phyloP scores from a whole-genome alignment of 1,140 invertebrate species.

The Pectinophora gossypiella region DNA sequence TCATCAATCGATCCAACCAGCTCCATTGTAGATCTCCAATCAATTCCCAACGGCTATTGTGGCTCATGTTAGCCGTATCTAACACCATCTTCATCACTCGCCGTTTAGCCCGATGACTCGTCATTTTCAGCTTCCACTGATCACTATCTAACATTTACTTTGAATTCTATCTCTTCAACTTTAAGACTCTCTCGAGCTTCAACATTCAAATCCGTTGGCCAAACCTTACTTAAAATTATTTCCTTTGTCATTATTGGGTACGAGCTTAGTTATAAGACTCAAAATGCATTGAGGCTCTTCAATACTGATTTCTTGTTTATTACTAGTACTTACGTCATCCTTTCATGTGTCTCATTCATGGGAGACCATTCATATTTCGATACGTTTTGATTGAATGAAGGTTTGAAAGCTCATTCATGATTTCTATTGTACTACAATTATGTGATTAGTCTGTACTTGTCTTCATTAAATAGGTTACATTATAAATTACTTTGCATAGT shows the following conservation, averaged over 20 bases:
- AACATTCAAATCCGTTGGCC: too few species aligned
- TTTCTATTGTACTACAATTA: too few species aligned
- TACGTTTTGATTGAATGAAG: slow-evolving; percentile 31
- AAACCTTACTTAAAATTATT: too few species aligned
- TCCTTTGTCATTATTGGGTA: too few species aligned
- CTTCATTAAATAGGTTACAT: too few species aligned
- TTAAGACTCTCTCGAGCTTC: too few species aligned
- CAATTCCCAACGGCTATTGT: slow-evolving; percentile 46
- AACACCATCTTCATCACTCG: slow-evolving; percentile 54
- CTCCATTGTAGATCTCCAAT: slow-evolving; percentile 31
- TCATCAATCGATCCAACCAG: neutral
- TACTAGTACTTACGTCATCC: slow-evolving; percentile 23
- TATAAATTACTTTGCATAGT: too few species aligned
- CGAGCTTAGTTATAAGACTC: too few species aligned
- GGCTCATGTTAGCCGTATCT: slow-evolving; percentile 39
- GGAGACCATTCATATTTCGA: slow-evolving; percentile 38
- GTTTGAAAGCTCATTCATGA: slow-evolving; percentile 22
- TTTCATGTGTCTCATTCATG: slow-evolving; percentile 40
- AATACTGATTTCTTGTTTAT: too few species aligned
- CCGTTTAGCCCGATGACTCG: slow-evolving; percentile 43
- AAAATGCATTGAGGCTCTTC: too few species aligned
- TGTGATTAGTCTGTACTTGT: too few species aligned
- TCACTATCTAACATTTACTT: neutral
- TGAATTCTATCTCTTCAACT: neutral
- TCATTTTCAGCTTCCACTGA: slow-evolving; percentile 26